phyloP scores from a whole-genome alignment of 2,797 vertebrate genomes.

The Crocodylus rhombifer region DNA sequence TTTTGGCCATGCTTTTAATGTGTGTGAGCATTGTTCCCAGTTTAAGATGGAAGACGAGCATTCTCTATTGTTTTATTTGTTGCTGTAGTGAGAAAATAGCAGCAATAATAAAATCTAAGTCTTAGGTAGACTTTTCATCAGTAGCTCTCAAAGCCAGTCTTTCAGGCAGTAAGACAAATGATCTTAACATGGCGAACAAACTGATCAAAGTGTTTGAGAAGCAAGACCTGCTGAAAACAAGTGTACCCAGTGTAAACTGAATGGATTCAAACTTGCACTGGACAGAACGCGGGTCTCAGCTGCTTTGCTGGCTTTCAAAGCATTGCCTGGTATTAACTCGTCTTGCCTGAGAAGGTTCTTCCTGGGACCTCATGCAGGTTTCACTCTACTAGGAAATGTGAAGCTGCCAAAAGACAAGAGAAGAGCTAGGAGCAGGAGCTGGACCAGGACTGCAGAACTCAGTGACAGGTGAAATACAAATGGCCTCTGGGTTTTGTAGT shows the following conservation, averaged over 20 bases:
- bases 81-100: fast-evolving
- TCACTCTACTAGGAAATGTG: not conserved
- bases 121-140: fast-evolving
- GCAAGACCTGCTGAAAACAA: not conserved
- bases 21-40: no score
- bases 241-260: fast-evolving
- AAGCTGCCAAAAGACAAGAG: not conserved
- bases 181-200: fast-evolving
- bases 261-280: fast-evolving
- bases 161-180: not conserved
- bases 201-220: fast-evolving
- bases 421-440: not conserved
- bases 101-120: fast-evolving
- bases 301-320: fast-evolving
- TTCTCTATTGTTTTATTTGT: fast-evolving
- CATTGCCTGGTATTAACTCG: not conserved
- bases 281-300: not conserved
- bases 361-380: not conserved
- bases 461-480: not conserved
- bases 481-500: not conserved
- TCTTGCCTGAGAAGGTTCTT: not conserved
- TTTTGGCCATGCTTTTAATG: not conserved
- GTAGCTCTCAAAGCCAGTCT: not conserved
- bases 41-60: not conserved
- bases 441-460: not conserved